Evolutionary conservation across 2,888 invertebrate genomes (phyloP).

Genomic region (Slavum lentiscoides): DNA sequence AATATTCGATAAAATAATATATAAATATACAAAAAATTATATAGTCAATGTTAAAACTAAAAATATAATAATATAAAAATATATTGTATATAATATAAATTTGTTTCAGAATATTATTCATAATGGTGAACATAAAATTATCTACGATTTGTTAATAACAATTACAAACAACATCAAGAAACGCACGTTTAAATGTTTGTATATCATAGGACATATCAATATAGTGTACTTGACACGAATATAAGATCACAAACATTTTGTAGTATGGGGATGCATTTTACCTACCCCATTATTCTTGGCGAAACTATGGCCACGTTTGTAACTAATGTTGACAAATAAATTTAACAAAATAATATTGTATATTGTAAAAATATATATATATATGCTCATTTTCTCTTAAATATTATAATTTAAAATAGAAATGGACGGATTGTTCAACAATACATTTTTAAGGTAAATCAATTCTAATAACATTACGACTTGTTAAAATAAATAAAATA

Average conservation of each 20-base stretch:
- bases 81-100: not conserved
- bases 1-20: too few species aligned
- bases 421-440: conserved; percentile 6
- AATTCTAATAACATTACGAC: not conserved
- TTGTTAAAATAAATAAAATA: not conserved
- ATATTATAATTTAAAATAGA: not conserved
- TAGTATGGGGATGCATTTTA: too few species aligned
- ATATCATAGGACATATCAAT: not conserved
- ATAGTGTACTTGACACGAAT: not conserved
- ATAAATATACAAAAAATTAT: not conserved
- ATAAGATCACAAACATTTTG: too few species aligned
- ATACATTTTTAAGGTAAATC: not conserved
- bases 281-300: too few species aligned
- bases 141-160: not conserved
- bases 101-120: not conserved
- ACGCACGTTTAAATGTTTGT: too few species aligned
- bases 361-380: too few species aligned
- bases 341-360: too few species aligned
- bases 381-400: not conserved
- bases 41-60: not conserved
- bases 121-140: not conserved
- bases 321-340: too few species aligned
- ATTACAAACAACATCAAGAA: not conserved
- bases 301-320: too few species aligned
- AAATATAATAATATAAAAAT: not conserved